A percentile compares a stretch with the other conserved stretches of the same genome.
These are phyloP conservation scores for Caenorhabditis sinica DNA, from an alignment of 2,888 invertebrate genomes.

Conservation along the genomic window DNA sequence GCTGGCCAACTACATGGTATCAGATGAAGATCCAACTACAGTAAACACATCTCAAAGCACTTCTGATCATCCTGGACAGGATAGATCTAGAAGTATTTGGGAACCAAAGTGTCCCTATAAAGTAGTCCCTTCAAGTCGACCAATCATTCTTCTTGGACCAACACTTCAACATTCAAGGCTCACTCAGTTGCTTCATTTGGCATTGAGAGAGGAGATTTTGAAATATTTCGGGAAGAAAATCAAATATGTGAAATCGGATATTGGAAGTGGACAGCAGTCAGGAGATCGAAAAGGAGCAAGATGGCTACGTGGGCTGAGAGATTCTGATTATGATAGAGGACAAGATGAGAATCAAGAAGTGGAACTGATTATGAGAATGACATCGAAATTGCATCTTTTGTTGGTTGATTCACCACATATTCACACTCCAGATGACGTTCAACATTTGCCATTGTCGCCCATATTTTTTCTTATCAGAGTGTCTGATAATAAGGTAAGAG, in stretches of 20 bases:
- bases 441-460: slow-evolving; percentile 72
- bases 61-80: slow-evolving; percentile 40
- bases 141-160: slow-evolving; percentile 97
- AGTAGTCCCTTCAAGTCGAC: slow-evolving; percentile 99
- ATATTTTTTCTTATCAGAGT: slow-evolving; percentile 74
- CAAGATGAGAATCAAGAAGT: slow-evolving; percentile 63
- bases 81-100: slow-evolving; percentile 63
- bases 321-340: slow-evolving; percentile 56
- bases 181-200: slow-evolving; percentile 70
- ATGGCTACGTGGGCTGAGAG: slow-evolving; percentile 59
- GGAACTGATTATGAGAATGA: slow-evolving; percentile 71
- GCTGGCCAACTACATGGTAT: slow-evolving; percentile 67
- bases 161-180: slow-evolving; percentile 69
- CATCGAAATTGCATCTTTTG: slow-evolving; percentile 69
- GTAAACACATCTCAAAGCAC: slow-evolving; percentile 2
- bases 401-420: slow-evolving; percentile 76
- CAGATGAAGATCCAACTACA: slow-evolving; percentile 51
- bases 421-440: slow-evolving; percentile 71
- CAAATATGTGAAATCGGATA: slow-evolving; percentile 62
- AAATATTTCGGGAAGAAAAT: slow-evolving; percentile 67
- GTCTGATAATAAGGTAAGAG: slow-evolving; percentile 72
- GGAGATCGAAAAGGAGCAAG: slow-evolving; percentile 51
- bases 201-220: slow-evolving; percentile 66
- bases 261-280: slow-evolving; percentile 60
- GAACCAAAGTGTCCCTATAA: slow-evolving; percentile 97